A percentile compares a stretch with the other conserved stretches of the same genome.
These are phyloP conservation scores for Phyllopteryx taeniolatus DNA, from an alignment of 2,113 vertebrate genomes.

Conservation along the genomic window DNA sequence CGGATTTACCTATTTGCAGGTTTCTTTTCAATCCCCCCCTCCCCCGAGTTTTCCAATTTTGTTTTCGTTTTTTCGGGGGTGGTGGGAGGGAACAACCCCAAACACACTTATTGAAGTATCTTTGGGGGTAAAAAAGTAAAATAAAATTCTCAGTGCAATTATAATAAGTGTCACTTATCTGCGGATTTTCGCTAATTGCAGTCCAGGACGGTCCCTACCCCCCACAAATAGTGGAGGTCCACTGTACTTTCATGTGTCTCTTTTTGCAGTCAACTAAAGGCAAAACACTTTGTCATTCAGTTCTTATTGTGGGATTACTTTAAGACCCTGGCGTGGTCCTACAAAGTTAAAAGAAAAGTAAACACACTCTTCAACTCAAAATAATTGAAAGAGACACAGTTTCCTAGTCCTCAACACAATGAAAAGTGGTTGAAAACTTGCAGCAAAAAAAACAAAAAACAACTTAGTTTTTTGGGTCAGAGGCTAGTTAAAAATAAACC, in stretches of 20 bases:
- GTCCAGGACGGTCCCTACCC: too few relatives aligned
- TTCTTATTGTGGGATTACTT: slow-evolving; percentile 34
- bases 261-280: not conserved
- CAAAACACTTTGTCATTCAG: slow-evolving; percentile 1
- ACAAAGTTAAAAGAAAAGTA: not conserved
- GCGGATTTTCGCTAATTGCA: too few relatives aligned
- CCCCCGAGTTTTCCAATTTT: too few relatives aligned
- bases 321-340: slow-evolving; percentile 20
- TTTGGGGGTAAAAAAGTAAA: too few relatives aligned
- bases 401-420: not conserved
- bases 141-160: too few relatives aligned
- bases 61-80: too few relatives aligned
- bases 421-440: not conserved
- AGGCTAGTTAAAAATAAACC: not conserved
- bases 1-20: too few relatives aligned
- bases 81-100: too few relatives aligned
- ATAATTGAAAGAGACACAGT: not conserved
- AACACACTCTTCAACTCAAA: not conserved
- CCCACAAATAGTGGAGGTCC: too few relatives aligned
- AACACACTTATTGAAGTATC: too few relatives aligned
- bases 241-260: not conserved
- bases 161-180: too few relatives aligned
- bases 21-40: too few relatives aligned
- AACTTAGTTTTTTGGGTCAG: not conserved
- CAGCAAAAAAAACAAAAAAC: not conserved